Base-by-base conservation (phyloP, 2,113 vertebrate species). In the Gopherus flavomarginatus region DNA sequence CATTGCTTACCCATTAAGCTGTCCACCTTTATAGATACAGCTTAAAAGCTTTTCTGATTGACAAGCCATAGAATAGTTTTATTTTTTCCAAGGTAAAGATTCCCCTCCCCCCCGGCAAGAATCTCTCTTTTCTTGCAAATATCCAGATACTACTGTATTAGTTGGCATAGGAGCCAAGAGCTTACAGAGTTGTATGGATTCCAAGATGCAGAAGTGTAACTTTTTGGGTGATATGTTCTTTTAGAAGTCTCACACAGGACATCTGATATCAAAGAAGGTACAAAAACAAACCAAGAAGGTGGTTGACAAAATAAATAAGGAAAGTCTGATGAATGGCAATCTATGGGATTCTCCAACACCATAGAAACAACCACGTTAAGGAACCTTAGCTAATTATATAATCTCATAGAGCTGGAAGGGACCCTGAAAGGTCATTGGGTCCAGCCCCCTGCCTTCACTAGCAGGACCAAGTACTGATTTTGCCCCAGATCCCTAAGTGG, bases 1-100 rank as follows among this genome's bases (percentile, higher is more conserved):
- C 93, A 59, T 5, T 72, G 13, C 80, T 81, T 86, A 7, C 49
- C 92, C 95, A 86, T 88, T 88, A 89, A 95, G 82, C 79, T 11
- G 91, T 83, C 85, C 93, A 90, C 96, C 94, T 93, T 94, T 53
- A 80, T 0, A 78, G 85, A 85, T 35, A 65, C 12, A 53, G 69
- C 92, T 96, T 92, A 72, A 96, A 97, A 97, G 95, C 93, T 62
- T 88, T 92, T 80, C 81, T 54, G 88, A 49, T 0, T 49, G 95
- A 83, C 94, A 90, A 47, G 90, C 59, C 56, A 1, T 5, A 56
- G 89, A 54, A 52, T 11, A 90, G 72, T 35, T 81, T 80, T 78
- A 53, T 50, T 49, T 80, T 27, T 29, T 88, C 82, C 17, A 19
- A 88, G 94, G 49, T 2, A n/a, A 31, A 65, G 82, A 38, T 59